These are phyloP conservation scores for Brachionus rubens DNA, from an alignment of 1,140 invertebrate species.

Conservation along the genomic window DNA sequence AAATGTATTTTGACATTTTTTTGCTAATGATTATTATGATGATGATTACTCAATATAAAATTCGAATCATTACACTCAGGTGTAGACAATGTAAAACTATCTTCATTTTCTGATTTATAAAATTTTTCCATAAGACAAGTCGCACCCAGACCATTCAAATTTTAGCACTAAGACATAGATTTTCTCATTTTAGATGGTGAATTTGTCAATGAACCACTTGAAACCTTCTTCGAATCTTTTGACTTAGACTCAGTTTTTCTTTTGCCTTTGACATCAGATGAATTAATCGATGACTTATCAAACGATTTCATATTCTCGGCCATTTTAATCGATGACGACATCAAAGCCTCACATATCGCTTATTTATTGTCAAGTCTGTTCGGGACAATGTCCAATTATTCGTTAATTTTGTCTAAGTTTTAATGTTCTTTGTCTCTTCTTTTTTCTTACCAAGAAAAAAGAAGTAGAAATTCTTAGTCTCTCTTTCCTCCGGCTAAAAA, in stretches of 20 bases:
- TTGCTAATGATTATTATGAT: neutral
- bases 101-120: constrained; percentile 15
- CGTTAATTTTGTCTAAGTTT: constrained; percentile 42
- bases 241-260: neutral
- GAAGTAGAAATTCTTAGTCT: no score
- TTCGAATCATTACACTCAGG: constrained; percentile 26
- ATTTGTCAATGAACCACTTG: constrained; percentile 37
- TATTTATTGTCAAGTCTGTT: neutral
- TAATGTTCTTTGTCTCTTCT: neutral
- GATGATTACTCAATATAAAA: neutral
- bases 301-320: constrained; percentile 42
- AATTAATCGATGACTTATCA: constrained; percentile 20
- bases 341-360: neutral
- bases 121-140: constrained; percentile 31
- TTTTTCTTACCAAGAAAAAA: neutral
- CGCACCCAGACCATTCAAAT: constrained; percentile 11
- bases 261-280: neutral
- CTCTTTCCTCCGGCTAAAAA: no score
- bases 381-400: constrained; percentile 7
- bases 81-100: constrained; percentile 21
- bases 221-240: no score
- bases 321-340: constrained; percentile 32
- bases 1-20: constrained; percentile 8
- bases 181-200: constrained; percentile 43
- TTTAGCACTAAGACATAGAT: constrained; percentile 13